Conservation (phyloP, 2,797 vertebrate species). For the Malacoctenus gilli region DNA sequence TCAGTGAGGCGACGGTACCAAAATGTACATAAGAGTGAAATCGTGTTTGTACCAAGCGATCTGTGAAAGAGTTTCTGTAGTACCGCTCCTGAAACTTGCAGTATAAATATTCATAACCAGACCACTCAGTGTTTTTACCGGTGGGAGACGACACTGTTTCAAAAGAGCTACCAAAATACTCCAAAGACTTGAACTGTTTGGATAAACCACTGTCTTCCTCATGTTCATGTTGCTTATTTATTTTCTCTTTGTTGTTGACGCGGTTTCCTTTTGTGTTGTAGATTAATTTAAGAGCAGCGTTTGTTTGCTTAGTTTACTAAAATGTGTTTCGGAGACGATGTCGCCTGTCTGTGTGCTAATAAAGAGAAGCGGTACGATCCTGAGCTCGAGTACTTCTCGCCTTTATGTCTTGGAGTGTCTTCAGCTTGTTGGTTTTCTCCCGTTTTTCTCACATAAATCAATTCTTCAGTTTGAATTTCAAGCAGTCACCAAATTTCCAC, state of each 20-base stretch:
- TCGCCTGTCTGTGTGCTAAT: slow-evolving; percentile 42
- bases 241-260: slow-evolving; percentile 52
- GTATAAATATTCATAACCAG: slow-evolving; percentile 1
- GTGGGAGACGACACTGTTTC: slow-evolving; percentile 1
- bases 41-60: slow-evolving; percentile 1
- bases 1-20: too few species aligned
- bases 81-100: too few species aligned
- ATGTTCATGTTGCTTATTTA: slow-evolving; percentile 72
- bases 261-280: slow-evolving; percentile 26
- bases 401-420: too few species aligned
- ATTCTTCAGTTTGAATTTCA: too few species aligned
- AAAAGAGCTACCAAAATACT: slow-evolving; percentile 58
- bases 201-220: slow-evolving; percentile 83
- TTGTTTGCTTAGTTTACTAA: slow-evolving; percentile 33
- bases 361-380: slow-evolving; percentile 49
- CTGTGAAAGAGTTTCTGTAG: too few species aligned
- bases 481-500: too few species aligned
- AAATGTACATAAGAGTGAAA: background rate
- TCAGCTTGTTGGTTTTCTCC: too few species aligned
- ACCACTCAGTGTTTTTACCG: slow-evolving; percentile 22
- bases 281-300: slow-evolving; percentile 59
- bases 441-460: too few species aligned
- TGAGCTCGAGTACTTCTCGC: too few species aligned
- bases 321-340: slow-evolving; percentile 37
- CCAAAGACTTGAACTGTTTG: slow-evolving; percentile 80